Base-by-base conservation (phyloP, 2,888 invertebrate genomes). In the Thera britannica region DNA sequence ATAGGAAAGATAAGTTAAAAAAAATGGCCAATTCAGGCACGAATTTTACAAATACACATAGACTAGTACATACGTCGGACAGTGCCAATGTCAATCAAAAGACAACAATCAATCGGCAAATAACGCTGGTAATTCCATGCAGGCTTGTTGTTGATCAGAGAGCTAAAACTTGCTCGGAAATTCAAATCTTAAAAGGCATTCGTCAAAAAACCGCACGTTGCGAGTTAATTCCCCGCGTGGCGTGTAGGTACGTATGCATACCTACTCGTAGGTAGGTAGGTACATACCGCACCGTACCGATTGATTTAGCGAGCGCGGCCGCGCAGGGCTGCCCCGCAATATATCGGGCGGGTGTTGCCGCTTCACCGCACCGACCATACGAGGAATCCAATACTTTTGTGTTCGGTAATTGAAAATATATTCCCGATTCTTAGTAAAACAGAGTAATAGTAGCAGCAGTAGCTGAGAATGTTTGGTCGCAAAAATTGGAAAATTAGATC, bases 221-320 rank as follows among this genome's bases (percentile, higher is more conserved):
- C 51, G 59, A 56, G 36, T 23, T 60, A 36, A 59, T 59, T 63
- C 59, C 5, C n/a, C 35, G 55, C 6, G 59, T 23, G 23, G 23
- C 23, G 23, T 23, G 23, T n/a, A n/a, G n/a, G n/a, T 23, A 23
- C 23, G 23, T 23, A 23, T 23, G 23, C 23, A 23, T 23, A 23
- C 23, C 23, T 23, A 23, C 23, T 23, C 23, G 23, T 23, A 23
- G 23, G 23, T 23, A 23, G 23, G 23, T 23, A 23, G 23, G 23
- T 23, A 23, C 23, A 23, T 23, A 23, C 38, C 49, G 36, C 12
- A 36, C 11, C n/a, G 35, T n/a, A 52, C 9, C 67, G 67, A 67
- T 67, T 67, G 67, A 67, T 67, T 67, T 62, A 49, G 49, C 51
- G 55, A 51, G 62, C 52, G n/a, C n/a, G 12, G 49, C n/a, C 23